These are phyloP conservation scores for Chrysogorgia sp. DNA, from an alignment of 92 coral and sea anemone species.

Conservation along the genomic window DNA sequence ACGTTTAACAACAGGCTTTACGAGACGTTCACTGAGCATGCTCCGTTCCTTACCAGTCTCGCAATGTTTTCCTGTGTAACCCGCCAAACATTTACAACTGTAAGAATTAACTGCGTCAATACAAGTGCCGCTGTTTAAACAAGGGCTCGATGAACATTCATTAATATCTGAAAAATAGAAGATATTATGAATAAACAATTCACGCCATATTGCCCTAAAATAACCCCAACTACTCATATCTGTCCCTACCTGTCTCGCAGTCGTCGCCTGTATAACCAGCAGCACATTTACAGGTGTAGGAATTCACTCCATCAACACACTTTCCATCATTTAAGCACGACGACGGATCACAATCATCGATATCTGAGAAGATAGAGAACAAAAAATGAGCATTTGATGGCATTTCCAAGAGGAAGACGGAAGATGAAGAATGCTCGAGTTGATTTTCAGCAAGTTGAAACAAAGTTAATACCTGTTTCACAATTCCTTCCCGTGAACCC, in stretches of 20 bases:
- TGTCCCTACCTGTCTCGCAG: slow-evolving; percentile 19
- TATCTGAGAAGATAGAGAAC: not conserved
- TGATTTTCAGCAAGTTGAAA: not conserved
- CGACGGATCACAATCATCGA: not conserved
- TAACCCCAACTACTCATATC: no score
- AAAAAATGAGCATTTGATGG: not conserved
- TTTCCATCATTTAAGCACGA: slow-evolving; percentile 16
- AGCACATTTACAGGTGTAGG: slow-evolving; percentile 15
- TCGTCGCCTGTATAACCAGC: slow-evolving; percentile 4
- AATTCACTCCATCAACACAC: slow-evolving; percentile 27
- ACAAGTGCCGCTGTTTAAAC: slow-evolving; percentile 2
- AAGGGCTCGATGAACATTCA: slow-evolving; percentile 6
- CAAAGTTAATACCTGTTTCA: slow-evolving; percentile 35
- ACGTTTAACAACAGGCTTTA: no score
- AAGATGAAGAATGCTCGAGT: not conserved
- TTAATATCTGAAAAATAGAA: slow-evolving; percentile 1
- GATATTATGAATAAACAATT: no score
- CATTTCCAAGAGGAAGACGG: not conserved
- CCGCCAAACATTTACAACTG: slow-evolving; percentile 14
- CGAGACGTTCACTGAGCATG: not conserved
- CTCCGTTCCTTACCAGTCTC: slow-evolving; percentile 10
- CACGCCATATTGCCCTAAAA: no score
- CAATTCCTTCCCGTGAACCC: slow-evolving; percentile 45
- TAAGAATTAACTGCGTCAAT: slow-evolving; percentile 1
- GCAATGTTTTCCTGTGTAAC: slow-evolving; percentile 22